These are phyloP conservation scores for Ibycter americanus DNA, from an alignment of 2,797 vertebrate species.

Conservation along the genomic window DNA sequence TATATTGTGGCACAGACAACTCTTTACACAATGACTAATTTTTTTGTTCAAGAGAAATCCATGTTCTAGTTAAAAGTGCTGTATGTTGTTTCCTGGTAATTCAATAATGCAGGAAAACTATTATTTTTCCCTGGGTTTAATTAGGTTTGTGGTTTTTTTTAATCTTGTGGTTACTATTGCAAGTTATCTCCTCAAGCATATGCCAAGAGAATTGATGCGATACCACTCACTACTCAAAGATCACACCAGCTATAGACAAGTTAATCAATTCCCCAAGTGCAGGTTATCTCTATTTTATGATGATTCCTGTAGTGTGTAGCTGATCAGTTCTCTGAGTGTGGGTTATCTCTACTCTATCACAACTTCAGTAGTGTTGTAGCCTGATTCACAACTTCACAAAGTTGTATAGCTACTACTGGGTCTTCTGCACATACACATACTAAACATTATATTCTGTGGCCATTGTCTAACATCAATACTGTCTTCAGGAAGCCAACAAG, in stretches of 20 bases:
- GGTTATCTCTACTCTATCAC: not conserved
- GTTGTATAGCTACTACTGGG: not conserved
- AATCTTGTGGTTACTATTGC: not conserved
- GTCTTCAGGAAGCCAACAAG: not conserved
- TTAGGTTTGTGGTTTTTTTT: not conserved
- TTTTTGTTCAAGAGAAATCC: not conserved
- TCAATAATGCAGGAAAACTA: not conserved
- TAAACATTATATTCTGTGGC: not conserved
- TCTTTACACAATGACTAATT: not conserved
- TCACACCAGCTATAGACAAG: not conserved
- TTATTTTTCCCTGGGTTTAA: not conserved
- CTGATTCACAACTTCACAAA: not conserved
- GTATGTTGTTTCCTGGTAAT: not conserved
- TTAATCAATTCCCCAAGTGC: not conserved
- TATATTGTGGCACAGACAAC: not conserved
- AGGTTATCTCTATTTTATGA: not conserved
- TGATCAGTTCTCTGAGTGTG: not conserved
- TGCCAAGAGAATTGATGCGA: not conserved
- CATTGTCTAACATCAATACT: not conserved
- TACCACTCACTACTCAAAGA: not conserved
- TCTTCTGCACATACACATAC: not conserved
- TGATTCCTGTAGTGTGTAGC: not conserved
- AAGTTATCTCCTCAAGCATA: not conserved
- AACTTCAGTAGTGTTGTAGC: not conserved
- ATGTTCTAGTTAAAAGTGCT: not conserved